Evolutionary conservation across 30 jellyfish, hydroid and myxozoan species (phyloP).

Genomic region (Hydra vulgaris): DNA sequence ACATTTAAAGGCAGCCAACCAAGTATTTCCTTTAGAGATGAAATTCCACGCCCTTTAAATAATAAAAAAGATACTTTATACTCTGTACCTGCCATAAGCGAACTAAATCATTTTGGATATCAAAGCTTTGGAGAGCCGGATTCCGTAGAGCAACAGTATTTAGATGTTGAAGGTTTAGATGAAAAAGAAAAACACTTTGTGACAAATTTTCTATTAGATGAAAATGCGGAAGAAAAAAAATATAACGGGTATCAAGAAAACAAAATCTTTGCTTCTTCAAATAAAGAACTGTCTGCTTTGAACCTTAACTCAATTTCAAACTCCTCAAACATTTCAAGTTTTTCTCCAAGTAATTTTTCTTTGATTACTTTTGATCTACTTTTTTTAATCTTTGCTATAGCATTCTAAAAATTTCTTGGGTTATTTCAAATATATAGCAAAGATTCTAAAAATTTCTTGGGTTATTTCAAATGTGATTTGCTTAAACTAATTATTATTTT

Average conservation of each 20-base stretch:
- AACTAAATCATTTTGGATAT: neutral
- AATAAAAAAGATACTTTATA: neutral
- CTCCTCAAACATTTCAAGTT: neutral
- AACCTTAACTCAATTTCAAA: too few species aligned
- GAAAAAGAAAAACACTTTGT: slow-evolving; percentile 3
- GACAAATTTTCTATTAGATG: neutral
- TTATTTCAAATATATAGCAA: too few species aligned
- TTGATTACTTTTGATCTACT: neutral
- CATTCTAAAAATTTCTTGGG: too few species aligned
- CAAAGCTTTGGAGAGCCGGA: neutral
- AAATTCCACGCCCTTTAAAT: neutral
- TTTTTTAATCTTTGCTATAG: too few species aligned
- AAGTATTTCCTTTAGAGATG: neutral
- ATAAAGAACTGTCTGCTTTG: too few species aligned
- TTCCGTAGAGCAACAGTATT: slow-evolving; percentile 9
- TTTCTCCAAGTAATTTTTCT: neutral
- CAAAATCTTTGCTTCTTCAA: too few species aligned
- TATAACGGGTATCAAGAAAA: neutral
- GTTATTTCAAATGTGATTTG: too few species aligned
- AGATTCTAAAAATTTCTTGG: too few species aligned
- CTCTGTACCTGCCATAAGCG: slow-evolving; percentile 1
- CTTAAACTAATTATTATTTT: too few species aligned
- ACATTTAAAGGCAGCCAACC: neutral
- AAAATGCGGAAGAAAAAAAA: slow-evolving; percentile 7
- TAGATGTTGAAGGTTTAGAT: slow-evolving; percentile 21